These are phyloP conservation scores for Meda fulgida DNA, from an alignment of 2,797 vertebrate species.

Conservation along the genomic window DNA sequence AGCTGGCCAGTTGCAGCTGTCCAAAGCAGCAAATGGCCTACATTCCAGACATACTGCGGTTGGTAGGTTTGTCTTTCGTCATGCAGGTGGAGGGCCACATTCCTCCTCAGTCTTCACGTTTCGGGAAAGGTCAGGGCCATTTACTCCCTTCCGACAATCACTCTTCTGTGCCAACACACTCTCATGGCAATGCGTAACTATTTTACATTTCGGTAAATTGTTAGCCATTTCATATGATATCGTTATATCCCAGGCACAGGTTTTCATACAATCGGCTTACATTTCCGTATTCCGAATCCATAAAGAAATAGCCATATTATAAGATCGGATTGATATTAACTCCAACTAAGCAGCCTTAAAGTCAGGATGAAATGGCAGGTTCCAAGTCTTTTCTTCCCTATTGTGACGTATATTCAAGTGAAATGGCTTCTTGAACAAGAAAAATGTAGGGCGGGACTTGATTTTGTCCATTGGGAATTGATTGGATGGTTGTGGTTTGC, in stretches of 20 bases:
- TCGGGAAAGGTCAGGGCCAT: conserved; percentile 16
- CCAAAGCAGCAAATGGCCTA: conserved; percentile 19
- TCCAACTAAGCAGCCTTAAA: background rate
- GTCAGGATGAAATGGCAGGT: background rate
- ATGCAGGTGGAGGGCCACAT: conserved; percentile 44
- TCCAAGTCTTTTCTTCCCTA: background rate
- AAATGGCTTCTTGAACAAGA: background rate
- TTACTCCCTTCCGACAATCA: conserved; percentile 1
- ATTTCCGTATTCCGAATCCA: background rate
- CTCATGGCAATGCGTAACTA: background rate
- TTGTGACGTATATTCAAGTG: background rate
- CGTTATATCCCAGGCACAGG: background rate
- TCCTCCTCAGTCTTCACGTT: conserved; percentile 12
- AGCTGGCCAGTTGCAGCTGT: conserved; percentile 31
- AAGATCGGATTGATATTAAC: background rate
- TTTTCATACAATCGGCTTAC: background rate
- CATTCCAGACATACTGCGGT: conserved; percentile 56
- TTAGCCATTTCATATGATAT: background rate
- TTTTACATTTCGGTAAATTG: background rate
- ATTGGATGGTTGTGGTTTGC: background rate
- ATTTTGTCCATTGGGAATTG: background rate
- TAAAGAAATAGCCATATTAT: background rate
- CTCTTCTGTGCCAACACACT: background rate
- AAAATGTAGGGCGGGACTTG: background rate
- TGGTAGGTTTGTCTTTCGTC: conserved; percentile 48